Conservation (phyloP, 2,113 vertebrate species). For the Nycticorax nycticorax region DNA sequence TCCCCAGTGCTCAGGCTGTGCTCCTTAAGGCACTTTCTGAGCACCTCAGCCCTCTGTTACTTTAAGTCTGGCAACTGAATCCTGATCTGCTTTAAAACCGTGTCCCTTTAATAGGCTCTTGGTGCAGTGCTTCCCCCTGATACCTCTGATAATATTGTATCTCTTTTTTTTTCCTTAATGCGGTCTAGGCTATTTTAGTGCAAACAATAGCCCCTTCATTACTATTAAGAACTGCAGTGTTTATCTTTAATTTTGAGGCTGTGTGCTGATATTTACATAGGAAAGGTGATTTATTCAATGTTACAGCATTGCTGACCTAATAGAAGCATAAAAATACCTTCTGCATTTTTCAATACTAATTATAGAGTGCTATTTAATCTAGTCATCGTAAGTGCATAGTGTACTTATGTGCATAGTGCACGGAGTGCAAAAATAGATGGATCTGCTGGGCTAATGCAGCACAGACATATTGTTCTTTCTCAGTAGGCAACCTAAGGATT, state of each 20-base stretch:
- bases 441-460: conserved; percentile 32
- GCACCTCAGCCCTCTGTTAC: neutral
- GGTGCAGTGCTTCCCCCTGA: conserved; percentile 5
- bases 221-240: neutral
- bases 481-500: neutral
- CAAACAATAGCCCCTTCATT: neutral
- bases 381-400: neutral
- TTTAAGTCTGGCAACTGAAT: neutral
- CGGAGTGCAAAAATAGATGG: conserved; percentile 25
- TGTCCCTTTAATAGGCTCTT: neutral
- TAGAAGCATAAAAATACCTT: neutral
- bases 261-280: neutral
- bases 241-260: neutral
- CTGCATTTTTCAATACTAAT: conserved; percentile 37
- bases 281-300: neutral
- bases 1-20: neutral
- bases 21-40: neutral
- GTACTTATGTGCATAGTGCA: neutral
- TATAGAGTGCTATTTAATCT: neutral
- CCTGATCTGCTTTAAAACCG: neutral
- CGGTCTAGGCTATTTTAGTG: neutral
- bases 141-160: neutral
- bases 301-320: neutral
- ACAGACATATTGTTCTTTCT: neutral
- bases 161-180: neutral